Percentiles rank a stretch among this genome's conserved stretches.
phyloP scores from a whole-genome alignment of 2,113 vertebrate genomes.

The Tragelaphus strepsiceros region DNA sequence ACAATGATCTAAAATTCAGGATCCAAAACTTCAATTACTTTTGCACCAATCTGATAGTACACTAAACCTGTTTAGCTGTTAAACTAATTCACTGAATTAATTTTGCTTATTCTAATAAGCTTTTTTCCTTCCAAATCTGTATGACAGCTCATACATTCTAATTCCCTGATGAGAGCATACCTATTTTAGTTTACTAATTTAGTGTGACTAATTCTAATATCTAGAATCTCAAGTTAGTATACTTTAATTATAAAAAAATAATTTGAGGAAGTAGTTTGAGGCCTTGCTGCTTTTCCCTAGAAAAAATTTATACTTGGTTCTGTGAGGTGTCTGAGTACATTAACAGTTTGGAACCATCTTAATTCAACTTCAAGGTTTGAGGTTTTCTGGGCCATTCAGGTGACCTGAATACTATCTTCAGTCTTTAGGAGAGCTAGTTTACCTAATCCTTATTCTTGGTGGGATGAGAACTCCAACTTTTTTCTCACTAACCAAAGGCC shows the following conservation, averaged over 20 bases:
- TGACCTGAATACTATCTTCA: not conserved
- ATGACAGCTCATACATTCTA: not conserved
- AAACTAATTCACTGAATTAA: not conserved
- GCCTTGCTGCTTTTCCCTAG: not conserved
- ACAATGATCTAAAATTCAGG: not conserved
- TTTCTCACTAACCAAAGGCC: not conserved
- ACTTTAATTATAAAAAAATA: constrained; percentile 34
- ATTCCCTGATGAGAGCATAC: not conserved
- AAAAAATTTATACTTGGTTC: not conserved
- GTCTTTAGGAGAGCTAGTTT: not conserved
- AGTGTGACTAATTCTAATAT: not conserved
- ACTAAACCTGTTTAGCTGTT: not conserved
- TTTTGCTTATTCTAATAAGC: not conserved
- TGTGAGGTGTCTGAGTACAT: not conserved
- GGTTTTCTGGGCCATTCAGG: not conserved
- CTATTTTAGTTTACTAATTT: not conserved
- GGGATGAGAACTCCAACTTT: not conserved
- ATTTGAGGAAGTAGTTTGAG: not conserved
- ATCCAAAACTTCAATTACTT: not conserved
- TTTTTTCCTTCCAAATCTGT: not conserved
- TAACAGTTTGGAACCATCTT: not conserved
- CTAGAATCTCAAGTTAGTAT: not conserved
- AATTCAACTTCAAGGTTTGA: not conserved
- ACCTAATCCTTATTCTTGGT: not conserved
- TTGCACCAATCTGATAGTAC: not conserved